Evolutionary conservation across 2,113 vertebrate genomes (phyloP).

Genomic region (Clupea harengus): DNA sequence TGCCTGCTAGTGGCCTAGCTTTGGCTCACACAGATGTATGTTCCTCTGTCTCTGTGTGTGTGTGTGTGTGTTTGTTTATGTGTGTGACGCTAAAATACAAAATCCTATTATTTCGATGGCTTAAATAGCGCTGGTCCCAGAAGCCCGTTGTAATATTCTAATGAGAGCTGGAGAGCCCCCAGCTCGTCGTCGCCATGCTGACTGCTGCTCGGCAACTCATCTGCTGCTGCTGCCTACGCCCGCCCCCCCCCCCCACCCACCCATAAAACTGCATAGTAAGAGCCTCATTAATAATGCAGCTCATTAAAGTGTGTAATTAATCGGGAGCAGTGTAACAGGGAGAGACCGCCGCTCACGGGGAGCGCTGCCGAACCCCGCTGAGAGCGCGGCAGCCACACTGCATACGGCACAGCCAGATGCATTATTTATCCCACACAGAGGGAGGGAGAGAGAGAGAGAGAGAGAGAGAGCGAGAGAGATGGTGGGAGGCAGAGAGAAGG

Average conservation of each 20-base stretch:
- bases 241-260: not conserved
- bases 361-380: slow-evolving; percentile 25
- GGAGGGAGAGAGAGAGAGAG: slow-evolving; percentile 33
- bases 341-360: slow-evolving; percentile 59
- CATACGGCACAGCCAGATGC: slow-evolving; percentile 38
- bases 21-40: not conserved
- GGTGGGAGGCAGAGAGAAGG: slow-evolving; percentile 38
- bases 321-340: slow-evolving; percentile 76
- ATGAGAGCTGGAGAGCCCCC: slow-evolving; percentile 84
- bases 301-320: slow-evolving; percentile 99
- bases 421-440: slow-evolving; percentile 24
- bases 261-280: slow-evolving; percentile 97
- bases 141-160: slow-evolving; percentile 94
- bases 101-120: slow-evolving; percentile 87
- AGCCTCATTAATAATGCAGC: slow-evolving; percentile 99
- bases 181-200: slow-evolving; percentile 74
- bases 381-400: slow-evolving; percentile 38
- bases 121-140: slow-evolving; percentile 84
- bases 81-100: slow-evolving; percentile 57
- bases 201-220: slow-evolving; percentile 69
- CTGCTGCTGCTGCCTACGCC: not conserved
- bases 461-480: slow-evolving; percentile 42
- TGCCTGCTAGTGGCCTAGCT: not conserved
- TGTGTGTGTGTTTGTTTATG: slow-evolving; percentile 17
- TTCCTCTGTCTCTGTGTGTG: not conserved